phyloP scores from a whole-genome alignment of 2,113 vertebrate genomes.

The Leptodactylus fuscus region DNA sequence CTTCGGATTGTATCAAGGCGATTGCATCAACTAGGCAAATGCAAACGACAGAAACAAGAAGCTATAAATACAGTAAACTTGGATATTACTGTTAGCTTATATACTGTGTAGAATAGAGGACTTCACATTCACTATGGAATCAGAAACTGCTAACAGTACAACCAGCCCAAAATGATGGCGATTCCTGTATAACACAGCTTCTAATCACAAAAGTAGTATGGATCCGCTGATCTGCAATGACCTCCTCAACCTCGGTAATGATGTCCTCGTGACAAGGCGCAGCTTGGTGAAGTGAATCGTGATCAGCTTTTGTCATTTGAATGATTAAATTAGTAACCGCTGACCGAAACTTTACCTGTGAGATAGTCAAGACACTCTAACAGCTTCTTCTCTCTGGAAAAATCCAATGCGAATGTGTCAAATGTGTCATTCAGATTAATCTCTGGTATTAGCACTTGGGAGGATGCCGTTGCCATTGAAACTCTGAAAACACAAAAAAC shows the following conservation, averaged over 20 bases:
- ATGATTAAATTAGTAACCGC: slow-evolving; percentile 9
- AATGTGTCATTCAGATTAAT: slow-evolving; percentile 98
- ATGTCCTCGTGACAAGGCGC: not conserved
- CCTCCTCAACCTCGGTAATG: not conserved
- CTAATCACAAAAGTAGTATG: not conserved
- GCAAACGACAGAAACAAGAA: not conserved
- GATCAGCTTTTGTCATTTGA: slow-evolving; percentile 21
- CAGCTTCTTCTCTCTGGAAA: slow-evolving; percentile 96
- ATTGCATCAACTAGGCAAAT: too few relatives aligned
- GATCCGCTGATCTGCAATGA: not conserved
- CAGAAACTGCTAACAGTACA: not conserved
- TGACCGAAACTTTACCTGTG: slow-evolving; percentile 80
- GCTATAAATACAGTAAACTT: not conserved
- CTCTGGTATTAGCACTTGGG: slow-evolving; percentile 96
- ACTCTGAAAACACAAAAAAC: slow-evolving; percentile 81
- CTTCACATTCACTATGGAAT: not conserved
- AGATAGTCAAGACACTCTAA: slow-evolving; percentile 97
- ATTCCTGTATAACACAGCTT: not conserved
- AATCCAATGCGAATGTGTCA: slow-evolving; percentile 96
- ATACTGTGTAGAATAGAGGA: not conserved
- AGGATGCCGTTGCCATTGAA: slow-evolving; percentile 96
- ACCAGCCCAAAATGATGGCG: not conserved
- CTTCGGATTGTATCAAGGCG: too few relatives aligned
- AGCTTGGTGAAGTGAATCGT: not conserved
- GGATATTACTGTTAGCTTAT: not conserved